Conservation (phyloP, 2,113 vertebrate genomes). For the Sorex araneus region DNA sequence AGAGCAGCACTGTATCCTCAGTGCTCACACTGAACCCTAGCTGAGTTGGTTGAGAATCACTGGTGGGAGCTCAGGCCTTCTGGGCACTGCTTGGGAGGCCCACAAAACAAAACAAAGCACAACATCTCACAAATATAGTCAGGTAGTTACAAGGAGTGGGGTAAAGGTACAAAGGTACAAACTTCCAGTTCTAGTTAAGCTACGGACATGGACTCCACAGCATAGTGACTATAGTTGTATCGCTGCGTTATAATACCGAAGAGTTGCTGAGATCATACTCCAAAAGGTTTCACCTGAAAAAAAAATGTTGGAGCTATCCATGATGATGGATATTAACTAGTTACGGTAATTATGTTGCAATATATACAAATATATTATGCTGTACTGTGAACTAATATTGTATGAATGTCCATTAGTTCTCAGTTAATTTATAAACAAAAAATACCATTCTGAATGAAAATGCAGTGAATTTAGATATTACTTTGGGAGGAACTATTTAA, state of each 20-base stretch:
- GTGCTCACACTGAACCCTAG: no score
- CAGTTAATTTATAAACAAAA: no score
- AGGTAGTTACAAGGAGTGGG: background rate
- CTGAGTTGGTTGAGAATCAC: no score
- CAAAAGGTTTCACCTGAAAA: background rate
- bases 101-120: background rate
- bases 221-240: background rate
- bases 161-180: background rate
- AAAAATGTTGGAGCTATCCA: background rate
- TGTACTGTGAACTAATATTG: no score
- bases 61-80: no score
- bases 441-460: background rate
- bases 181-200: background rate
- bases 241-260: background rate
- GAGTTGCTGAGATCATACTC: background rate
- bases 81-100: no score
- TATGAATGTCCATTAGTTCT: no score
- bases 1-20: no score
- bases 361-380: background rate
- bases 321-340: background rate
- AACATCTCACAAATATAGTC: background rate
- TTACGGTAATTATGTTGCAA: background rate
- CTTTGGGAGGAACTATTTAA: constrained; percentile 35
- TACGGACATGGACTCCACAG: background rate
- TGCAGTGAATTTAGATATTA: background rate